Evolutionary conservation across 2,113 vertebrate genomes (phyloP).

Genomic region (Heteronetta atricapilla): DNA sequence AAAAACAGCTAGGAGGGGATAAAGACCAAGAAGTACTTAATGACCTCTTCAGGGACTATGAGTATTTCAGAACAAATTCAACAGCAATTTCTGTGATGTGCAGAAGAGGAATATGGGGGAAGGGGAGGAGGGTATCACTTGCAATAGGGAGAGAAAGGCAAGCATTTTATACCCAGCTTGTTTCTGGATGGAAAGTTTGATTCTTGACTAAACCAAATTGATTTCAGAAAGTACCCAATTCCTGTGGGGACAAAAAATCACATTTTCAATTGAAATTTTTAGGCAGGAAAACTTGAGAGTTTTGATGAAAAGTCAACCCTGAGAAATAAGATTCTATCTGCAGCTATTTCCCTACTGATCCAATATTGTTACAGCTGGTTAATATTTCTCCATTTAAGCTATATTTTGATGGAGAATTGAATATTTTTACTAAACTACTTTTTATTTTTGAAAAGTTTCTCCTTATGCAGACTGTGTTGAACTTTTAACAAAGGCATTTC

Average conservation of each 20-base stretch:
- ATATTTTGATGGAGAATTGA: constrained; percentile 50
- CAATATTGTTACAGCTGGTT: constrained; percentile 42
- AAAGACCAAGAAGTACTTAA: constrained; percentile 42
- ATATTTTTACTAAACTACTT: constrained; percentile 22
- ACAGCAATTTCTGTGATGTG: neutral
- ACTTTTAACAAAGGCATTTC: neutral
- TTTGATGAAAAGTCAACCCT: constrained; percentile 51
- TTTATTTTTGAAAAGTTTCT: neutral
- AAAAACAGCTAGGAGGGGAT: neutral
- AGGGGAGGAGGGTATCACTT: neutral
- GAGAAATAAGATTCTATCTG: constrained; percentile 55
- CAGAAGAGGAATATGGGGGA: neutral
- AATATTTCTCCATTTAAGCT: constrained; percentile 57
- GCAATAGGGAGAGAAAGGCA: neutral
- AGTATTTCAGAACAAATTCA: neutral
- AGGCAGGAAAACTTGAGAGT: neutral
- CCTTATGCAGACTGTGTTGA: neutral
- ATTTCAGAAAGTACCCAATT: constrained; percentile 37
- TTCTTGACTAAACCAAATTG: constrained; percentile 11
- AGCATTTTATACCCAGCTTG: neutral
- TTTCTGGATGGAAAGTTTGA: neutral
- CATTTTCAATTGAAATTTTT: constrained; percentile 30
- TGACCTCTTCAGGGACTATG: constrained; percentile 38
- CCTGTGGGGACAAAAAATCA: constrained; percentile 18
- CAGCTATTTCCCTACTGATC: constrained; percentile 43